Evolutionary conservation across 1,140 invertebrate species (phyloP), one percentile per base, ranked within the genome.

Genomic region (Hestina assimilis): DNA sequence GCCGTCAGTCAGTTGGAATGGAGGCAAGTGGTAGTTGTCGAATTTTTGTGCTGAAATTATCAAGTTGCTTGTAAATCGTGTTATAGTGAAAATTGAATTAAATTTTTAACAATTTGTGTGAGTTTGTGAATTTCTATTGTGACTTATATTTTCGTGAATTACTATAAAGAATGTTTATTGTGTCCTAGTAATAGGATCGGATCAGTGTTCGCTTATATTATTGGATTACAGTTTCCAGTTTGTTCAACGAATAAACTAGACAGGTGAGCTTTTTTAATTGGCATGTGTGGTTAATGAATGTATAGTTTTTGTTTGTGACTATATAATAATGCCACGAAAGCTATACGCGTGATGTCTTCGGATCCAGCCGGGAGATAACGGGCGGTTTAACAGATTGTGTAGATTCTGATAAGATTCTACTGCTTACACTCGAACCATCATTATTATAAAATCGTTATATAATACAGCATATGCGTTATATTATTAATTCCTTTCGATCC

Each of bases 151-250:
- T 58, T 42, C 66, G 75, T 82, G 79, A 73, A 63, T 60, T 78
- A 67, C 45, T 28, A 57, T 54, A 69, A 64, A 69, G 77, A 85
- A 85, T 86, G 77, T 80, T 84, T 77, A 70, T 82, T 82, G 82
- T 87, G 81, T 77, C 67, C 71, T 69, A 70, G 65, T 87, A 87
- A 87, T 85, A 86, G 75, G 79, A 84, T 86, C 74, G 72, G 73
- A 84, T 79, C 65, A 75, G 71, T 75, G 76, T 67, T 81, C 63
- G 68, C 72, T 75, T 72, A 68, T 82, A 57, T 63, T 69, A 86
- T 85, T 87, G 84, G 84, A 87, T 87, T 87, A 85, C 81, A 66
- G 76, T 76, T 79, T 69, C 70, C 72, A 84, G 79, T 79, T 77
- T 74, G 73, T 72, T 73, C 73, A 74, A 71, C 72, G 69, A 73